These are phyloP conservation scores for Meghimatium bilineatum DNA, from an alignment of 2,888 invertebrate species.

Conservation along the genomic window DNA sequence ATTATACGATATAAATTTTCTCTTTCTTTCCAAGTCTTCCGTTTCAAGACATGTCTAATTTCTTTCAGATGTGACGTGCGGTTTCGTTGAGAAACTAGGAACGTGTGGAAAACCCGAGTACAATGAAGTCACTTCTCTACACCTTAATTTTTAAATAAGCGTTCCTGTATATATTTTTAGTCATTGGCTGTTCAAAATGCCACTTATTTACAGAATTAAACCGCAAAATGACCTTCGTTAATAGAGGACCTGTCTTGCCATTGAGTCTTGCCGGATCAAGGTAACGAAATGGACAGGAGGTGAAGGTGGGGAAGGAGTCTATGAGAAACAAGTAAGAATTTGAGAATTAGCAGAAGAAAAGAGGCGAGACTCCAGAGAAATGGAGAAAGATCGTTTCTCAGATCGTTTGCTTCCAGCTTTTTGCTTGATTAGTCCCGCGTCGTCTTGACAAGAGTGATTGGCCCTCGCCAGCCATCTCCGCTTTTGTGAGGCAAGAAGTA, in stretches of 20 bases:
- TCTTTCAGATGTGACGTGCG: no score
- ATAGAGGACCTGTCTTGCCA: constrained; percentile 49
- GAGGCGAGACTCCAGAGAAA: constrained; percentile 56
- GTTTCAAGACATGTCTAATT: no score
- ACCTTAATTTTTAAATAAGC: no score
- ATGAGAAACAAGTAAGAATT: constrained; percentile 12
- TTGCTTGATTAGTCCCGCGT: constrained; percentile 56
- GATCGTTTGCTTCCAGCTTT: constrained; percentile 49
- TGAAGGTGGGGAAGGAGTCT: constrained; percentile 26
- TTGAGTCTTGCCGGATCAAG: constrained; percentile 50
- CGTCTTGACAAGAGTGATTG: constrained; percentile 51
- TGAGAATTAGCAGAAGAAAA: constrained; percentile 44
- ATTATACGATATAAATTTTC: no score
- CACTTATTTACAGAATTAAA: constrained; percentile 30
- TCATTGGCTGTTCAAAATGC: constrained; percentile 22
- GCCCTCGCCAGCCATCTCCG: constrained; percentile 49
- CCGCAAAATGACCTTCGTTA: constrained; percentile 33
- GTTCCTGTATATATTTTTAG: not conserved
- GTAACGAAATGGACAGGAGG: constrained; percentile 16
- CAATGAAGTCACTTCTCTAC: no score
- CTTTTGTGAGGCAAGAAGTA: constrained; percentile 54
- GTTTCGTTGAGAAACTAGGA: no score
- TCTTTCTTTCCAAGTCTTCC: no score
- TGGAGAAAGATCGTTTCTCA: constrained; percentile 53
- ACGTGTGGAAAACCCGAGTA: no score